A percentile compares a stretch with the other conserved stretches of the same genome.
These are phyloP conservation scores for Cynocephalus volans DNA, from an alignment of 2,113 vertebrate genomes.

Conservation along the genomic window DNA sequence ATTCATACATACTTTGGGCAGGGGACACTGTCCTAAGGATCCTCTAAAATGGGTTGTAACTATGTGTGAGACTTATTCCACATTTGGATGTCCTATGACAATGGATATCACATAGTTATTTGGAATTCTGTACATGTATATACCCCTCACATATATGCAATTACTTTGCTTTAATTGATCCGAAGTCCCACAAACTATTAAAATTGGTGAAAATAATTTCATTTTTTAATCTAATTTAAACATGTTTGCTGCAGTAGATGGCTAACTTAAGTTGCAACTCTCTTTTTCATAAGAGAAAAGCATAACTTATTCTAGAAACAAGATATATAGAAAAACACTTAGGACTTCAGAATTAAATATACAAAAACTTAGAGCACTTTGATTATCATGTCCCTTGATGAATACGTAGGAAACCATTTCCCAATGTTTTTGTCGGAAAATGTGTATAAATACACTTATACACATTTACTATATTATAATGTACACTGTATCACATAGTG, in stretches of 20 bases:
- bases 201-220: neutral
- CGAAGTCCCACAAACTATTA: neutral
- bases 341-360: neutral
- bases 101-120: neutral
- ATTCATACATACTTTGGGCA: neutral
- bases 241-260: neutral
- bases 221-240: neutral
- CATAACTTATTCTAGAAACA: neutral
- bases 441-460: neutral
- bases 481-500: neutral
- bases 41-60: neutral
- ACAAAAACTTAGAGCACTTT: neutral
- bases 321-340: neutral
- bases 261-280: neutral
- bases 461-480: neutral
- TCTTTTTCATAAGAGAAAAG: slow-evolving; percentile 21
- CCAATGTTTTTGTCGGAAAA: neutral
- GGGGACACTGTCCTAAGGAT: neutral
- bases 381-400: neutral
- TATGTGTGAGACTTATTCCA: neutral
- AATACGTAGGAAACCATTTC: neutral
- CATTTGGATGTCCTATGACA: neutral
- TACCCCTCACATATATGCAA: neutral
- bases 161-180: neutral
- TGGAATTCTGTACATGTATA: neutral